These are phyloP conservation scores for Syncerus caffer DNA, from an alignment of 2,797 vertebrate genomes.

Conservation along the genomic window DNA sequence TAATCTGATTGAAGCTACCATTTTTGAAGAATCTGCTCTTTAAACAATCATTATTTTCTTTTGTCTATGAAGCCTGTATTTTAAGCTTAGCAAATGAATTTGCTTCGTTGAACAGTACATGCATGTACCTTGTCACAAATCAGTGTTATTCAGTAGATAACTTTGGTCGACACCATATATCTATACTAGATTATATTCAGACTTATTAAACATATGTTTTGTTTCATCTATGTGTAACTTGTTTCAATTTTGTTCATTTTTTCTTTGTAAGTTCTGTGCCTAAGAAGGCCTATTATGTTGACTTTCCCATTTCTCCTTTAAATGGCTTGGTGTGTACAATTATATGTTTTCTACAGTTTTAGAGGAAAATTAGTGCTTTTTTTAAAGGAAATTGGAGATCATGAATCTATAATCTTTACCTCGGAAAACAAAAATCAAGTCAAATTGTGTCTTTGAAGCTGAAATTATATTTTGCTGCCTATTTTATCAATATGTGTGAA, in stretches of 20 bases:
- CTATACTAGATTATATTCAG: not conserved
- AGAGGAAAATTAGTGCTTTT: not conserved
- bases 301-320: not conserved
- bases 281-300: not conserved
- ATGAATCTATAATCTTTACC: not conserved
- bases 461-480: not conserved
- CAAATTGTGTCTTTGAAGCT: not conserved
- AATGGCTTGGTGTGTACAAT: not conserved
- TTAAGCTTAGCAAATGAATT: constrained; percentile 3
- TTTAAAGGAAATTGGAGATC: not conserved
- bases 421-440: not conserved
- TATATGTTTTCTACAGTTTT: not conserved
- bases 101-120: not conserved
- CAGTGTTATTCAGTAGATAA: not conserved
- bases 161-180: not conserved
- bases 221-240: not conserved
- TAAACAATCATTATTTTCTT: not conserved
- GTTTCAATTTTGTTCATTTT: not conserved
- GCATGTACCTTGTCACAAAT: not conserved
- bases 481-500: not conserved
- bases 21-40: not conserved
- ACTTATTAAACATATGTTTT: not conserved
- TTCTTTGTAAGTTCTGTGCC: not conserved
- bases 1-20: not conserved
- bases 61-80: not conserved